Evolutionary conservation across 2,113 vertebrate species (phyloP).

Genomic region (Thinocorus orbignyianus): DNA sequence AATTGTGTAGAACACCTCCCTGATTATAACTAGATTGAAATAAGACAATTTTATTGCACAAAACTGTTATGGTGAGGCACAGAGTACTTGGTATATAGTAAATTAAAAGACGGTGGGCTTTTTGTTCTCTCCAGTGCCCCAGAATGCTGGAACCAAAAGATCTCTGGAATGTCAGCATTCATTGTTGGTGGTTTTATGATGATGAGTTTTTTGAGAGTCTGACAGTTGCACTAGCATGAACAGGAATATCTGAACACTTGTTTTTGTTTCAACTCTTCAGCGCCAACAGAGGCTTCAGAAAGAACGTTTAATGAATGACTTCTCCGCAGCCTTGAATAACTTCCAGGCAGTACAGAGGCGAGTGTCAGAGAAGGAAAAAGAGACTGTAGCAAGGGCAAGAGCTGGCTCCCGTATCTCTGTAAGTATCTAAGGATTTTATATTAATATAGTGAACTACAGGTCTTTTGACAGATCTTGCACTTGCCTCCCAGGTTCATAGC

Average conservation of each 20-base stretch:
- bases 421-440: conserved; percentile 29
- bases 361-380: conserved; percentile 92
- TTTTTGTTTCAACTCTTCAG: conserved; percentile 68
- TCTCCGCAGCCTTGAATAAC: conserved; percentile 91
- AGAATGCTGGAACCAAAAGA: background rate
- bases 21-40: background rate
- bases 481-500: background rate
- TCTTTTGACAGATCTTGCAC: background rate
- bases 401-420: conserved; percentile 92
- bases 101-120: background rate
- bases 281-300: conserved; percentile 95
- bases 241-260: background rate
- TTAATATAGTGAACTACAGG: accelerated
- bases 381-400: conserved; percentile 87
- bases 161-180: background rate
- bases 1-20: background rate
- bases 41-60: background rate
- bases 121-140: background rate
- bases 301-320: conserved; percentile 95
- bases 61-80: background rate
- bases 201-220: background rate
- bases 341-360: conserved; percentile 90
- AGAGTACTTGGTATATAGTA: background rate
- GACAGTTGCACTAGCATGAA: background rate
- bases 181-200: no score